A percentile compares a stretch with the other conserved stretches of the same genome.
These are phyloP conservation scores for Epistrophella euchroma DNA, from an alignment of 2,888 invertebrate genomes.

Conservation along the genomic window DNA sequence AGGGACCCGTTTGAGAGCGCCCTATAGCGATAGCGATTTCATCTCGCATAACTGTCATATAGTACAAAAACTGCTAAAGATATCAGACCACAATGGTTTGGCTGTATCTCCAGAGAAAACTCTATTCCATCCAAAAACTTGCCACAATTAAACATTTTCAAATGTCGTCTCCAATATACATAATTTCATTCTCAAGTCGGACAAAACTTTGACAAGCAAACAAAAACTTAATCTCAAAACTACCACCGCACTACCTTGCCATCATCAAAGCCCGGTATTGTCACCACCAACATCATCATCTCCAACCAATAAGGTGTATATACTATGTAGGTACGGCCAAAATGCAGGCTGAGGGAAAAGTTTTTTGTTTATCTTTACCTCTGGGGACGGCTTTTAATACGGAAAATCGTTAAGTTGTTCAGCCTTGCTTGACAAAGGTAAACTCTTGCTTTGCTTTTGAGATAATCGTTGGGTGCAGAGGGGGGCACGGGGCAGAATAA, in stretches of 20 bases:
- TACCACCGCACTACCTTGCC: slow-evolving; percentile 30
- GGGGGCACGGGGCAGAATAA: neutral
- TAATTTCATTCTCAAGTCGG: slow-evolving; percentile 67
- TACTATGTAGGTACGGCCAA: neutral
- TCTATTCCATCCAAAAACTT: slow-evolving; percentile 52
- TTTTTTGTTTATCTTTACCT: slow-evolving; percentile 74
- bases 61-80: slow-evolving; percentile 9
- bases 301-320: slow-evolving; percentile 3
- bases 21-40: slow-evolving; percentile 34
- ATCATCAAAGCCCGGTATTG: neutral
- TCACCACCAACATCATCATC: slow-evolving; percentile 19
- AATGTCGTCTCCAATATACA: slow-evolving; percentile 65
- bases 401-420: slow-evolving; percentile 75
- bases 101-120: slow-evolving; percentile 48
- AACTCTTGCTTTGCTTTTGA: slow-evolving; percentile 50
- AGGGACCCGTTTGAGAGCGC: slow-evolving; percentile 19
- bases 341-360: slow-evolving; percentile 38
- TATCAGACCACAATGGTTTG: slow-evolving; percentile 47
- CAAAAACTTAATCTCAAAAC: slow-evolving; percentile 66
- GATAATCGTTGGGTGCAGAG: neutral
- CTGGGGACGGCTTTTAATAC: slow-evolving; percentile 71
- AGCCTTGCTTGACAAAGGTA: slow-evolving; percentile 74
- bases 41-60: neutral
- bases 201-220: slow-evolving; percentile 73
- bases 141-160: slow-evolving; percentile 75